Evolutionary conservation across 2,797 vertebrate genomes (phyloP).

Genomic region (Hirundo rustica): DNA sequence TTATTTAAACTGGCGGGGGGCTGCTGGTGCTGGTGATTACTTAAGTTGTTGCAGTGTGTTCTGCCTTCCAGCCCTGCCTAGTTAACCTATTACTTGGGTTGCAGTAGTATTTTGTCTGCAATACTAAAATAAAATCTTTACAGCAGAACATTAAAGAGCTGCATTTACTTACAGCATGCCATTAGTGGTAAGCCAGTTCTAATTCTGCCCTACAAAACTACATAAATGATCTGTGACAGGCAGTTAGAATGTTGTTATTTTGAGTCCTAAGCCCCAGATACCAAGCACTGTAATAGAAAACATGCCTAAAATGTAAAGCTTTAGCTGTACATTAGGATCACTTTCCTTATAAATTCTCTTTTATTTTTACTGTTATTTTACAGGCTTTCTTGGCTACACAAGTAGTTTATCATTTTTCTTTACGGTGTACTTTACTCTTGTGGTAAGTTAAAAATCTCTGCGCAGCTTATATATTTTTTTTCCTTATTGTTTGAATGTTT

Average conservation of each 20-base stretch:
- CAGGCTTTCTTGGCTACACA: conserved; percentile 96
- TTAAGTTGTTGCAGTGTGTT: conserved; percentile 62
- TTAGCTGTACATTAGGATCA: conserved; percentile 75
- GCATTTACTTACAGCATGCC: conserved; percentile 78
- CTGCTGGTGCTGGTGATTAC: conserved; percentile 53
- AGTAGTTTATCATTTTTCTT: conserved; percentile 94
- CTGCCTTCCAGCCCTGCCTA: conserved; percentile 74
- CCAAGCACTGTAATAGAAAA: conserved; percentile 78
- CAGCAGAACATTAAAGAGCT: conserved; percentile 80
- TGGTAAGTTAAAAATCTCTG: conserved; percentile 85
- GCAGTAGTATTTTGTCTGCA: conserved; percentile 80
- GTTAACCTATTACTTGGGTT: conserved; percentile 80
- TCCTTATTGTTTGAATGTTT: conserved; percentile 64
- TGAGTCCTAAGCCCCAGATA: conserved; percentile 79
- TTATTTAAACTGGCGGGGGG: conserved; percentile 63
- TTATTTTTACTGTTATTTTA: conserved; percentile 84
- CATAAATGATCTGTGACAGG: conserved; percentile 83
- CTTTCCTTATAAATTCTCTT: conserved; percentile 85
- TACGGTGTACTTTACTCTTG: conserved; percentile 90
- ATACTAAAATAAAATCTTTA: conserved; percentile 84
- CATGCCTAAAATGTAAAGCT: conserved; percentile 78
- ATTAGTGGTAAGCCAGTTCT: conserved; percentile 82
- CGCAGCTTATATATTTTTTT: conserved; percentile 37
- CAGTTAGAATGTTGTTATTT: conserved; percentile 81
- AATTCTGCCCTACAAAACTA: conserved; percentile 77